Base-by-base conservation (phyloP, 2,797 vertebrate genomes). In the Alectoris magna region DNA sequence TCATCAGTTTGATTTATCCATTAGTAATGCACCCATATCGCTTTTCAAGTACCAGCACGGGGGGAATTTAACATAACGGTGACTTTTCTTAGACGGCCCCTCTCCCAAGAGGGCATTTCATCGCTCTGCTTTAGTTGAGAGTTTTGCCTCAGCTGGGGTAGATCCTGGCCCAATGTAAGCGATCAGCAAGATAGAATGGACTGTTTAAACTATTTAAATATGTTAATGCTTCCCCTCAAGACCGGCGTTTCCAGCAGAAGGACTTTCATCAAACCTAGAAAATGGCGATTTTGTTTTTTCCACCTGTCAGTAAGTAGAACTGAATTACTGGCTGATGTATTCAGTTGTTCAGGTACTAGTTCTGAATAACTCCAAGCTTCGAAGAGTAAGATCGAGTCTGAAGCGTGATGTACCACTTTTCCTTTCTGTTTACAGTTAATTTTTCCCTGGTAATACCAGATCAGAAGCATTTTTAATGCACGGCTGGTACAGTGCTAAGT, bases 381-480 rank as follows among this genome's bases (percentile, higher is more conserved):
- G 86, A 92, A 67, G 39, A 48, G 24, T 3, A 75, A 53, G 14
- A 93, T 46, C 70, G 70, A 82, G 53, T 76, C 44, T 76, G 62
- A 93, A 86, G 34, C 31, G 36, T 5, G 19, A 79, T 71, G 70
- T 5, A 0, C 22, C 48, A 70, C 77, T 76, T 84, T 87, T 82
- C 51, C 72, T 77, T 90, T 70, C 70, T 71, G 70, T 86, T 86
- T 91, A 84, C 58, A 60, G 56, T 43, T 73, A 68, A 92, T 91
- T 90, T 90, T 94, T 94, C 68, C 53, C 38, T n/a, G 23, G 67
- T 48, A 90, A 73, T 71, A 84, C 29, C 53, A 82, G 36, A 94
- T 73, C 70, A 91, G 82, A 95, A 71, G 11, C 55, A 84, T 34
- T 93, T 89, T 86, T 86, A 86, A 91, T 74, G 53, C 80, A 77